Percentiles rank a stretch among this genome's conserved stretches.
Evolutionary conservation across 1,140 invertebrate genomes (phyloP).

Genomic region (Linepithema humile): DNA sequence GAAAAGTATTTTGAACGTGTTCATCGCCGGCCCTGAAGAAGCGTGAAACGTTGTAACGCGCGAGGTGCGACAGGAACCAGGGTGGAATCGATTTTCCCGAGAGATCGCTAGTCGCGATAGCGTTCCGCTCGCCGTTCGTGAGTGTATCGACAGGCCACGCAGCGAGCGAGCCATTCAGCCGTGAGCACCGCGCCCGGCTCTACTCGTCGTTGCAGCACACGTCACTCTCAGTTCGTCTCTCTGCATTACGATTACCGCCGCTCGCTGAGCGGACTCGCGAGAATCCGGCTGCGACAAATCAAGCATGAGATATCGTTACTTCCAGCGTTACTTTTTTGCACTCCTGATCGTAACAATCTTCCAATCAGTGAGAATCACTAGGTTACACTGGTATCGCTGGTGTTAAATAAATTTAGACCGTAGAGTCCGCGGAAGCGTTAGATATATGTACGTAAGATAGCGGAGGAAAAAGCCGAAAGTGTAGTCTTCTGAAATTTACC

Average conservation of each 20-base stretch:
- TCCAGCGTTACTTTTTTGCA: background rate
- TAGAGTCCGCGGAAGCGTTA: background rate
- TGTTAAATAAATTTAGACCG: background rate
- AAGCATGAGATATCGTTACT: slow-evolving; percentile 10
- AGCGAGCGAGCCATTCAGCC: slow-evolving; percentile 58
- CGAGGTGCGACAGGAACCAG: slow-evolving; percentile 37
- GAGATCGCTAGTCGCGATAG: slow-evolving; percentile 14
- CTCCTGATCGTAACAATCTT: background rate
- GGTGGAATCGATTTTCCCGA: slow-evolving; percentile 68
- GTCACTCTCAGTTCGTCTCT: slow-evolving; percentile 63
- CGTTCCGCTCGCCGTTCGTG: slow-evolving; percentile 38
- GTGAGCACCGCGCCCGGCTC: slow-evolving; percentile 23
- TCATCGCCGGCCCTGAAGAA: slow-evolving; percentile 59
- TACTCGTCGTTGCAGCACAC: slow-evolving; percentile 9
- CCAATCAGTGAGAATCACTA: background rate
- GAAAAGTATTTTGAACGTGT: slow-evolving; percentile 57
- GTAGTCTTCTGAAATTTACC: background rate
- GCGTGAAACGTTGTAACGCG: slow-evolving; percentile 48
- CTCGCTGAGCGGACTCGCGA: background rate
- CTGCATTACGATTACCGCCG: slow-evolving; percentile 67
- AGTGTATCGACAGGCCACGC: slow-evolving; percentile 47
- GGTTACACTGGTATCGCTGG: background rate
- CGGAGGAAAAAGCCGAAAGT: background rate
- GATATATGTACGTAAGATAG: background rate
- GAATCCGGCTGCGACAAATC: slow-evolving; percentile 3